Conservation (phyloP, 2,888 invertebrate genomes). For the Acleris laterana region DNA sequence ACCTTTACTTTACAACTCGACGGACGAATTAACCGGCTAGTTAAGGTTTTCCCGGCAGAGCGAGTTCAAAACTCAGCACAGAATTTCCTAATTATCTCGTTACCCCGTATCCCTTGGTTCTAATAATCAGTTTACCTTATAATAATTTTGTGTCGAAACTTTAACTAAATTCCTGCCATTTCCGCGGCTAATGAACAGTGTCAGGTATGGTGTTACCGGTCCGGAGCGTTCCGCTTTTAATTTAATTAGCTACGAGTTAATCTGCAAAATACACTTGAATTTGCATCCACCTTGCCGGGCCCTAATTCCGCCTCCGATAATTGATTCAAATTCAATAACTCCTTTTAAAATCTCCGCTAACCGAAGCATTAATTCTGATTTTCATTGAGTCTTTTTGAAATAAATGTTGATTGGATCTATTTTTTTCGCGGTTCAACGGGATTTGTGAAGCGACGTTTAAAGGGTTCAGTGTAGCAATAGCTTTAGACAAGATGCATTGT, state of each 20-base stretch:
- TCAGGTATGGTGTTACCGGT: conserved; percentile 12
- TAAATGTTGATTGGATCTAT: conserved; percentile 47
- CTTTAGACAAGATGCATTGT: too few relatives aligned
- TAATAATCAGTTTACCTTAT: background rate
- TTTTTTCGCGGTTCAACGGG: conserved; percentile 33
- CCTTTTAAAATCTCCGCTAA: conserved; percentile 46
- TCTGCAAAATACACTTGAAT: conserved; percentile 38
- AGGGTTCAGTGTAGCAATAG: conserved; percentile 11
- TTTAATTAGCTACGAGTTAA: conserved; percentile 31
- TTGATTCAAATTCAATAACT: conserved; percentile 45
- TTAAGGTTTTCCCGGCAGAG: too few relatives aligned
- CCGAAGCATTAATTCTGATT: conserved; percentile 46
- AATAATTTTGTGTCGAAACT: background rate
- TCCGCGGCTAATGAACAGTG: background rate
- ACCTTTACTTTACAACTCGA: too few relatives aligned
- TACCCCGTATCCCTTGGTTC: too few relatives aligned
- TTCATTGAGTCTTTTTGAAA: conserved; percentile 47
- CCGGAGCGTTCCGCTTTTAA: conserved; percentile 22
- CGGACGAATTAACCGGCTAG: too few relatives aligned
- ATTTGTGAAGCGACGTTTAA: background rate
- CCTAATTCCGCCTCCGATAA: conserved; percentile 44
- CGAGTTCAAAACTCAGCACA: too few relatives aligned
- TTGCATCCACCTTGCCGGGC: conserved; percentile 35
- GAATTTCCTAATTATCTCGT: too few relatives aligned
- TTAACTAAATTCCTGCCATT: background rate